Base-by-base conservation (phyloP, 2,797 vertebrate genomes). In the Enteromius thamalakanensis region DNA sequence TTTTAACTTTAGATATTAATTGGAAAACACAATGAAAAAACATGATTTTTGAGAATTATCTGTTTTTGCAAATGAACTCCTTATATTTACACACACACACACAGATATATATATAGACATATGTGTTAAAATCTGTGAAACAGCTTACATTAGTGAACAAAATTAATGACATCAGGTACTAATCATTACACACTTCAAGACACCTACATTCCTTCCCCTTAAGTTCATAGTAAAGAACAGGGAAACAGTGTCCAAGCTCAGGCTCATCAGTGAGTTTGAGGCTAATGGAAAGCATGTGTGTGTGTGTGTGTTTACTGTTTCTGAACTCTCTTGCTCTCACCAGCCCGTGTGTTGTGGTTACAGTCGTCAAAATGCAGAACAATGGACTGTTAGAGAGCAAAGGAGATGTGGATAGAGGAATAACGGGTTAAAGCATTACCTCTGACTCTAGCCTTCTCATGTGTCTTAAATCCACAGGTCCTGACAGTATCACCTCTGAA, bases 351-450 rank as follows among this genome's bases (percentile, higher is more conserved):
- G 90, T 87, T 90, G 89, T 90, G 88, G 82, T 87, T 88, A 88
- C 86, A 90, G 85, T 81, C 78, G 85, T 89, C 87, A 89, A 89
- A 89, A 90, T 87, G 84, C 77, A 85, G 86, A 90, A 88, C 89
- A 90, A 89, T 86, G 78, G 83, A 65, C 70, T 62, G 60, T 53
- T 78, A 76, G 74, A 76, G 72, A 49, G 29, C 72, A 58, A 12
- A 47, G 71, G 72, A 32, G 45, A 32, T 53, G 55, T 68, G 76
- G 40, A 76, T 29, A 21, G 55, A 49, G 72, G 70, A 68, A 76
- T 60, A 64, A 65, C 14, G 76, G 76, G 69, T 80, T 69, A 67
- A 72, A 67, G 67, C 55, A 62, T 77, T 80, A 77, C 34, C 45
- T 11, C 60, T 12, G 51, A 81, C 72, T 84, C 53, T 64, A 76